Evolutionary conservation across 92 coral and sea anemone species (phyloP).

Genomic region (Zoanthus solanderi): DNA sequence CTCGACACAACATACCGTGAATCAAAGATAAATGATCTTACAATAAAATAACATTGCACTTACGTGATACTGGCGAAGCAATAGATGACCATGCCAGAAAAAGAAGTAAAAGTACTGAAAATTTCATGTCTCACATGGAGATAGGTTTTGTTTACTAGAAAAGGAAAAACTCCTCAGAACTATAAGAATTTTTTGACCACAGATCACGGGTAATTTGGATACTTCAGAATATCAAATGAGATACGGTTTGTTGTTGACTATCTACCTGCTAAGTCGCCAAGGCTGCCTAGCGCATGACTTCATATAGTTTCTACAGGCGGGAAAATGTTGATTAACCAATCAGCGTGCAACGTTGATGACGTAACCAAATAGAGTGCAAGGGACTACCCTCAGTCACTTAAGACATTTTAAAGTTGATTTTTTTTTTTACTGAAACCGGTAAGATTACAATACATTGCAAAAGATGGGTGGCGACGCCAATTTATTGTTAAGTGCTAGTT

Average conservation of each 20-base stretch:
- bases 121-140: slow-evolving; percentile 86
- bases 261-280: slow-evolving; percentile 25
- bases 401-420: background rate
- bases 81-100: slow-evolving; percentile 83
- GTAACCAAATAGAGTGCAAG: background rate
- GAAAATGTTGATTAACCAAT: slow-evolving; percentile 20
- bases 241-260: background rate
- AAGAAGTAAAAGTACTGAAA: slow-evolving; percentile 71
- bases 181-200: slow-evolving; percentile 7
- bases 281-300: slow-evolving; percentile 48
- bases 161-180: slow-evolving; percentile 17
- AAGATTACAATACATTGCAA: background rate
- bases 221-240: slow-evolving; percentile 45
- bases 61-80: slow-evolving; percentile 89
- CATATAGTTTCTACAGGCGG: slow-evolving; percentile 38
- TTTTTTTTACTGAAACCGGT: background rate
- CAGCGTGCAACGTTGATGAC: background rate
- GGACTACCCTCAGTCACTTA: background rate
- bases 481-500: background rate
- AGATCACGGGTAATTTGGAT: slow-evolving; percentile 43
- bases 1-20: slow-evolving; percentile 22
- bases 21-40: slow-evolving; percentile 33
- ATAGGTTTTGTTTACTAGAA: slow-evolving; percentile 35
- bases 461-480: background rate
- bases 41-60: slow-evolving; percentile 50